Evolutionary conservation across 2,113 vertebrate species (phyloP).

Genomic region (Cyphomyrus plagiostoma): DNA sequence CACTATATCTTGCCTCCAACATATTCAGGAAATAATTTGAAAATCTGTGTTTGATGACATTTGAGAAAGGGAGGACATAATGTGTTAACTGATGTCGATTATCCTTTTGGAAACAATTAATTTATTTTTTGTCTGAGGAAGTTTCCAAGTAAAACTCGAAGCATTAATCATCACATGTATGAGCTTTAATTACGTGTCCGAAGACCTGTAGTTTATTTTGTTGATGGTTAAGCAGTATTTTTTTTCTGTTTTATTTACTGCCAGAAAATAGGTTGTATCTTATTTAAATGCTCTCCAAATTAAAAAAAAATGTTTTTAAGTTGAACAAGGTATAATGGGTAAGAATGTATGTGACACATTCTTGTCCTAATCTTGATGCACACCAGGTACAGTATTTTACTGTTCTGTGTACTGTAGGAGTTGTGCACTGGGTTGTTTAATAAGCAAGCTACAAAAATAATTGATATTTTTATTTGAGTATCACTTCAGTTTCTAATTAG

Average conservation of each 20-base stretch:
- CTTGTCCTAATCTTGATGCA: background rate
- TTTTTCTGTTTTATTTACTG: background rate
- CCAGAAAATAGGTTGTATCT: background rate
- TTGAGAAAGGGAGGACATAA: background rate
- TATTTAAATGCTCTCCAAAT: background rate
- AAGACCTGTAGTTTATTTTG: background rate
- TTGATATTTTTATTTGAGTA: background rate
- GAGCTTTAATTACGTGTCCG: background rate
- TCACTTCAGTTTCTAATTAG: constrained; percentile 3
- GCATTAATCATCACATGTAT: background rate
- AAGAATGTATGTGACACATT: background rate
- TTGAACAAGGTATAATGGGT: background rate
- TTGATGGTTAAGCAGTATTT: background rate
- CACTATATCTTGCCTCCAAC: background rate
- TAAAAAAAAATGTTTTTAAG: background rate
- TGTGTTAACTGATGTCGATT: background rate
- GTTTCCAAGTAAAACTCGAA: background rate
- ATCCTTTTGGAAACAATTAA: background rate
- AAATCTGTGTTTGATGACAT: background rate
- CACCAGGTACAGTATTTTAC: background rate
- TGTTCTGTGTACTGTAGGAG: background rate
- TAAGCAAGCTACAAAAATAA: background rate
- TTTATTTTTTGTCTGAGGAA: background rate
- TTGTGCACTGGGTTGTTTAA: background rate
- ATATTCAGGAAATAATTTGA: background rate